Base-by-base conservation (phyloP, 2,797 vertebrate genomes). In the Ceryle rudis region DNA sequence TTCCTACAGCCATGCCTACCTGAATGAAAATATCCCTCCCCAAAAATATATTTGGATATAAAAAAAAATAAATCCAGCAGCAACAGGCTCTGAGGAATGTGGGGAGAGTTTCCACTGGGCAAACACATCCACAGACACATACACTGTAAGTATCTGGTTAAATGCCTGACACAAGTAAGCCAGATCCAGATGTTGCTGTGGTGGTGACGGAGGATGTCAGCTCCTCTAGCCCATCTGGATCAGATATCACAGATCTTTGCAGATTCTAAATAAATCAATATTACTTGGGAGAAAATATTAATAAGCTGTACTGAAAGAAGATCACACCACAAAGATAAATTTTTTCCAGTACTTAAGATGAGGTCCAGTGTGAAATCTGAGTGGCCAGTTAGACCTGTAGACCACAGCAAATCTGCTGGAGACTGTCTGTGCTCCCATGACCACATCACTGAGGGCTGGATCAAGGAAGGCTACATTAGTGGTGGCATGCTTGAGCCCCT, bases 251-350 rank as follows among this genome's bases (percentile, higher is more conserved):
- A 82, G 14, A 37, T 33, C 15, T 86, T 57, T 71, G 25, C 25
- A 46, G 19, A 42, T 35, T 67, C 55, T 35, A 67, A 67, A 28
- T 25, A 71, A 75, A 69, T 33, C 2, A 42, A 62, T 11, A 75
- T 37, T 39, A 55, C 62, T 14, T 61, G 35, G 12, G 26, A 54
- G 14, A 58, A 86, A 86, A 71, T 12, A 5, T 4, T 11, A 37
- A 71, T n/a, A 64, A 81, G 57, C 12, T 22, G 9, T 41, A 71
- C n/a, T 12, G 49, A 6, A 66, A 83, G 51, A 60, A 70, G 31
- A 22, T 31, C 33, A 60, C 11, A 29, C 3, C 9, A 80, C 39
- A 58, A 41, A 10, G 10, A 37, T 44, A 0, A 0, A 7, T 84
- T 86, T 84, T 86, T 78, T 37, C 25, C 8, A 9, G 14, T 46